Conservation (phyloP, 2,797 vertebrate species). For the Bovichtus diacanthus region DNA sequence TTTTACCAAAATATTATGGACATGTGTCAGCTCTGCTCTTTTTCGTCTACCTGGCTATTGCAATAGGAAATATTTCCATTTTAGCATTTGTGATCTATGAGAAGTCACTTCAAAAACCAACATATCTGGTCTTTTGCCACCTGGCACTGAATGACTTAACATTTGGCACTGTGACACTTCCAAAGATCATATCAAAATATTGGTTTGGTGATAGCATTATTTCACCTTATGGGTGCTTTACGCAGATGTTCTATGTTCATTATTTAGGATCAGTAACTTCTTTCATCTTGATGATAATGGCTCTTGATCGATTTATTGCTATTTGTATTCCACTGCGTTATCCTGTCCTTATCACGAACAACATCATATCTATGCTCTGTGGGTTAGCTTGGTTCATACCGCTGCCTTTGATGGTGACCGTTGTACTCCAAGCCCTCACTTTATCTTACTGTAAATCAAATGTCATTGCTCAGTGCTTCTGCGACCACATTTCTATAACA, state of each 20-base stretch:
- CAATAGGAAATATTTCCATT: slow-evolving; percentile 79
- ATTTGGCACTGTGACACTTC: slow-evolving; percentile 81
- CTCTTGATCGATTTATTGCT: slow-evolving; percentile 81
- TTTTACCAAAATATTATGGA: slow-evolving; percentile 63
- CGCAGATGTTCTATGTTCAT: slow-evolving; percentile 83
- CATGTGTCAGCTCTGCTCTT: slow-evolving; percentile 66
- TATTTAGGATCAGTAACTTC: slow-evolving; percentile 77
- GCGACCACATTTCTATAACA: slow-evolving; percentile 80
- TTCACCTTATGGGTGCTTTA: slow-evolving; percentile 76
- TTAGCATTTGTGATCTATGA: slow-evolving; percentile 74
- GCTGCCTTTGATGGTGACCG: slow-evolving; percentile 40
- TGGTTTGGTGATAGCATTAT: slow-evolving; percentile 72
- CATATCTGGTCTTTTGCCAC: slow-evolving; percentile 81
- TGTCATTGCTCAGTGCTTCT: slow-evolving; percentile 83
- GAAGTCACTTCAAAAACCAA: slow-evolving; percentile 80
- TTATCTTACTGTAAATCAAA: slow-evolving; percentile 81
- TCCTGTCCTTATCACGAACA: slow-evolving; percentile 76
- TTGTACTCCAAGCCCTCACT: slow-evolving; percentile 60
- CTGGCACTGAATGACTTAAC: slow-evolving; percentile 79
- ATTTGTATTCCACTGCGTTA: slow-evolving; percentile 81
- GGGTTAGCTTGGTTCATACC: slow-evolving; percentile 68
- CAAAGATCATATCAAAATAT: slow-evolving; percentile 79
- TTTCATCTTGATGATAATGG: slow-evolving; percentile 79
- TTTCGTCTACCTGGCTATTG: slow-evolving; percentile 68
- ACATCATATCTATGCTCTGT: slow-evolving; percentile 58